A percentile compares a stretch with the other conserved stretches of the same genome.
Evolutionary conservation across 2,888 invertebrate species (phyloP).

Genomic region (Scaptomyza polygonia): DNA sequence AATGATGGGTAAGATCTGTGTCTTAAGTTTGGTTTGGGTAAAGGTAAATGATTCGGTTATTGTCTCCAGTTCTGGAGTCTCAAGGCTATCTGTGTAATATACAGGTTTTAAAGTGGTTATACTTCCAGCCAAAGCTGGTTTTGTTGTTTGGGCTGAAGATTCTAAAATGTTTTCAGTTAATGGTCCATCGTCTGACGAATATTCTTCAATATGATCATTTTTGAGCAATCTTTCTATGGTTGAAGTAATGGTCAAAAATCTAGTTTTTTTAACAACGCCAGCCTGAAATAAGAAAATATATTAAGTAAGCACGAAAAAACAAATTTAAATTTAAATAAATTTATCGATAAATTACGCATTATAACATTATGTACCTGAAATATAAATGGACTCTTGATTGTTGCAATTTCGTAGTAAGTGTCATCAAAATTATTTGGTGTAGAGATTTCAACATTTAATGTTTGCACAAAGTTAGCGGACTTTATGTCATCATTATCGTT

Average conservation of each 20-base stretch:
- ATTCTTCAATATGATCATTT: constrained; percentile 85
- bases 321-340: no score
- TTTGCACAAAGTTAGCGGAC: constrained; percentile 88
- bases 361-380: constrained; percentile 89
- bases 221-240: constrained; percentile 92
- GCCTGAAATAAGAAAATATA: constrained; percentile 86
- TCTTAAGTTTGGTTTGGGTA: constrained; percentile 94
- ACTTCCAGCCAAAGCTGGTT: constrained; percentile 89
- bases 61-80: constrained; percentile 94
- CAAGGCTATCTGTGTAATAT: constrained; percentile 90
- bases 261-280: constrained; percentile 93
- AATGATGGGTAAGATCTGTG: constrained; percentile 93
- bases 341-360: background rate
- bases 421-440: constrained; percentile 94
- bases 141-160: constrained; percentile 88
- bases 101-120: constrained; percentile 93
- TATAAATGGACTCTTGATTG: constrained; percentile 94
- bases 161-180: constrained; percentile 94
- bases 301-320: no score
- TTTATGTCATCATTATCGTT: constrained; percentile 84
- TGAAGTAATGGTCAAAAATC: constrained; percentile 94
- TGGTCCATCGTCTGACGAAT: constrained; percentile 89
- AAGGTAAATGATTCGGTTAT: constrained; percentile 96
- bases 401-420: constrained; percentile 94
- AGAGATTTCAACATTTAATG: constrained; percentile 94